Conservation (phyloP, 37 sponge, comb jelly and placozoan species). For the Spongilla lacustris region DNA sequence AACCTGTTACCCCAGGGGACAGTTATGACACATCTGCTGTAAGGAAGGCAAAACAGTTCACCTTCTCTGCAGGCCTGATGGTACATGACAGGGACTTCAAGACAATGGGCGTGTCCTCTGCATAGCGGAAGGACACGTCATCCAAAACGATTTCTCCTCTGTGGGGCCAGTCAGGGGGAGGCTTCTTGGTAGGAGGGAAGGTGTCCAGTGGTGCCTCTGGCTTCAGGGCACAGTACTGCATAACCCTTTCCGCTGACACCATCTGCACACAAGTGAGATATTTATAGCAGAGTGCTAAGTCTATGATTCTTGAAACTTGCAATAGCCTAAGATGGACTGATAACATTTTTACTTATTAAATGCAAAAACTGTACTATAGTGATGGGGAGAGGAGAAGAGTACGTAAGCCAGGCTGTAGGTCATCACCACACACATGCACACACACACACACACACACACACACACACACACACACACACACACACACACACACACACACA, state of each 20-base stretch:
- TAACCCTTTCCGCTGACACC: slow-evolving; percentile 81
- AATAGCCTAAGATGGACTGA: no score
- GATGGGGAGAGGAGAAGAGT: no score
- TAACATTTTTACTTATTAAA: no score
- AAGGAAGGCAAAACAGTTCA: background rate
- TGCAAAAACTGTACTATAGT: no score
- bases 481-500: no score
- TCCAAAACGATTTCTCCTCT: slow-evolving; percentile 48
- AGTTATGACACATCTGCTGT: background rate
- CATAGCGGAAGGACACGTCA: slow-evolving; percentile 53
- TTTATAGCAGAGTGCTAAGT: no score
- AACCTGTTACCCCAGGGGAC: slow-evolving; percentile 32
- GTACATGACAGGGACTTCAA: slow-evolving; percentile 53
- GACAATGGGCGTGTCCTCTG: slow-evolving; percentile 39
- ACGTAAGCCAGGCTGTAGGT: no score
- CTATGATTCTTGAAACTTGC: no score
- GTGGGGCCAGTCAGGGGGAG: slow-evolving; percentile 65
- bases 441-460: no score
- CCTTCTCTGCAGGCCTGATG: slow-evolving; percentile 72
- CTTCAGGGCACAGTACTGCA: slow-evolving; percentile 49
- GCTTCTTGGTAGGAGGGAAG: slow-evolving; percentile 21
- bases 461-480: no score
- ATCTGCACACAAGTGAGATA: slow-evolving; percentile 34
- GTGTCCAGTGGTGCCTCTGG: slow-evolving; percentile 60
- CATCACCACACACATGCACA: no score